A percentile compares a stretch with the other conserved stretches of the same genome.
phyloP scores from a whole-genome alignment of 2,797 vertebrate species.

The Chloroceryle inda region DNA sequence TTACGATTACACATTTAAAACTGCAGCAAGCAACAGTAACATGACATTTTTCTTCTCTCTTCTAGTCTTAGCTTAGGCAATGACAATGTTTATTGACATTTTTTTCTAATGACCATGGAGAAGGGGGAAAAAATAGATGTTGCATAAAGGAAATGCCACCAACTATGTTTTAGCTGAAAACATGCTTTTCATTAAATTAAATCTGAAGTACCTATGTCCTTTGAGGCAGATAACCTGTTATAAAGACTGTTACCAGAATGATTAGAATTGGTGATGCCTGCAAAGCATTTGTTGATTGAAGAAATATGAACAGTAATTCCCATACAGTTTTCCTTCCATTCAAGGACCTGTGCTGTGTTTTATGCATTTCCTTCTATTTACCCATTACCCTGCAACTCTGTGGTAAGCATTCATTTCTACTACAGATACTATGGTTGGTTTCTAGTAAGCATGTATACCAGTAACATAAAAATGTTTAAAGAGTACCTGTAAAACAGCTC shows the following conservation, averaged over 20 bases:
- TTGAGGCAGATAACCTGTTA: not conserved
- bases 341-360: not conserved
- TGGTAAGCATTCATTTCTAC: not conserved
- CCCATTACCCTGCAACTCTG: not conserved
- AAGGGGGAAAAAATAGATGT: rapidly evolving
- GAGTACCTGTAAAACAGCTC: not conserved
- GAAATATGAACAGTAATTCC: not conserved
- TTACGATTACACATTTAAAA: not conserved
- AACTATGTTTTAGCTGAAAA: not conserved
- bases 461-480: slow-evolving; percentile 2
- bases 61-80: not conserved
- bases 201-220: not conserved
- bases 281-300: not conserved
- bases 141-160: not conserved
- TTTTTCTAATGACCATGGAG: not conserved
- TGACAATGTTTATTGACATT: not conserved
- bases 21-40: not conserved
- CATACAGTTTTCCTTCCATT: not conserved
- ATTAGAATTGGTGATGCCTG: not conserved
- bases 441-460: not conserved
- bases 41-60: not conserved
- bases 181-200: not conserved
- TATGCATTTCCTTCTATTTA: not conserved
- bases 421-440: not conserved
- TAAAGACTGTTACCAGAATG: not conserved